A percentile compares a stretch with the other conserved stretches of the same genome.
Conservation (phyloP, 2,797 vertebrate species). For the Gallinago solitaria region DNA sequence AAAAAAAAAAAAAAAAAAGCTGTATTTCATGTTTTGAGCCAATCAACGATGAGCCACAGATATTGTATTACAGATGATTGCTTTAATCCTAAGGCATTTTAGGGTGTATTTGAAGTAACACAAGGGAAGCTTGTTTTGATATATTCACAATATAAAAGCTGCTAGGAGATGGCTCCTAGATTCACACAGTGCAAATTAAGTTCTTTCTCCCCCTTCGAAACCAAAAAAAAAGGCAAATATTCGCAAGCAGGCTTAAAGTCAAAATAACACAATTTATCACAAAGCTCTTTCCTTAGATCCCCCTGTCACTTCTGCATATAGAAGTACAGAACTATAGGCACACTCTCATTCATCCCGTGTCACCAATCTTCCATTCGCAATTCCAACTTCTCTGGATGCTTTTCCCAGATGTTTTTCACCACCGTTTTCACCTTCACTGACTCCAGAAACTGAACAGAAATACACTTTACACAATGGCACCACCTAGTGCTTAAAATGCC, state of each 20-base stretch:
- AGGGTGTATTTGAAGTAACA: constrained; percentile 68
- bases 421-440: background rate
- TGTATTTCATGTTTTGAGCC: constrained; percentile 70
- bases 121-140: constrained; percentile 65
- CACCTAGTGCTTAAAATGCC: constrained; percentile 72
- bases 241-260: background rate
- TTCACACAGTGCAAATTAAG: constrained; percentile 21
- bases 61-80: constrained; percentile 76
- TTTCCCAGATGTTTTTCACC: constrained; percentile 33
- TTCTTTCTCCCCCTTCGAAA: constrained; percentile 14
- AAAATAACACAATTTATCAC: background rate
- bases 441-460: background rate
- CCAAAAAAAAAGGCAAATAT: constrained; percentile 14
- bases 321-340: background rate
- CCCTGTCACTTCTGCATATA: background rate
- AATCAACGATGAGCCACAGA: constrained; percentile 59
- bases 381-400: background rate
- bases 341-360: background rate
- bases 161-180: constrained; percentile 49
- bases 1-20: constrained; percentile 48
- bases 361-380: background rate
- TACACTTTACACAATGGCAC: constrained; percentile 77
- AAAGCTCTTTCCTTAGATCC: background rate
- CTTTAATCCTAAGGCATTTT: constrained; percentile 75
- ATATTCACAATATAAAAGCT: constrained; percentile 53